Conservation (phyloP, 2,797 vertebrate species). For the Manis pentadactyla region DNA sequence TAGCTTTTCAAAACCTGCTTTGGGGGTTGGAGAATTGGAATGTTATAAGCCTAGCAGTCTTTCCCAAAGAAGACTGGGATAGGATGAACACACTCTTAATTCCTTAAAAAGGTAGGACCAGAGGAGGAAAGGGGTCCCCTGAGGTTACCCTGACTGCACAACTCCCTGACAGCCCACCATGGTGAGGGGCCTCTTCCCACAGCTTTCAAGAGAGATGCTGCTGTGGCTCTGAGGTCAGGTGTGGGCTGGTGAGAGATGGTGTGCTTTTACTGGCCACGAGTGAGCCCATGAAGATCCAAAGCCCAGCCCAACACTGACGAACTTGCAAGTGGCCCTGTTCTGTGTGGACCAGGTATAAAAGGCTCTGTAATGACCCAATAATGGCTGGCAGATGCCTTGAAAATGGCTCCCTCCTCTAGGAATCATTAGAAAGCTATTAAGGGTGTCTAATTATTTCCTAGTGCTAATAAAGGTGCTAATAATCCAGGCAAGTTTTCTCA, state of each 20-base stretch:
- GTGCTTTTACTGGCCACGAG: neutral
- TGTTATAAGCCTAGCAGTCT: neutral
- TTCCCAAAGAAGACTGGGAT: neutral
- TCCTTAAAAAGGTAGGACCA: neutral
- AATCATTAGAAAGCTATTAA: constrained; percentile 17
- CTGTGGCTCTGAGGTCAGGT: neutral
- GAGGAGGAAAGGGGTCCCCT: neutral
- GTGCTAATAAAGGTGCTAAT: neutral
- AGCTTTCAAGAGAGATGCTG: neutral
- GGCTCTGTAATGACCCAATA: neutral
- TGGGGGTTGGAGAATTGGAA: neutral
- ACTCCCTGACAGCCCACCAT: neutral
- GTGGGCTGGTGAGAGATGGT: neutral
- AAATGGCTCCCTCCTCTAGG: constrained; percentile 1
- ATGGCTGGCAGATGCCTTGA: neutral
- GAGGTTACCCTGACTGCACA: neutral
- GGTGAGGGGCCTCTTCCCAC: neutral
- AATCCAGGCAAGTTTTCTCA: constrained; percentile 6
- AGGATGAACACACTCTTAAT: neutral
- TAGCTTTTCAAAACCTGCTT: neutral
- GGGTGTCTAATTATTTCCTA: neutral
- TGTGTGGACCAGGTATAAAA: neutral
- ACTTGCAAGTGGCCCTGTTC: neutral
- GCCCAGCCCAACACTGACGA: neutral
- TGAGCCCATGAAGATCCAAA: neutral